Percentiles rank a stretch among this genome's conserved stretches.
Evolutionary conservation across 2,888 invertebrate genomes (phyloP).

Genomic region (Cerastoderma edule): DNA sequence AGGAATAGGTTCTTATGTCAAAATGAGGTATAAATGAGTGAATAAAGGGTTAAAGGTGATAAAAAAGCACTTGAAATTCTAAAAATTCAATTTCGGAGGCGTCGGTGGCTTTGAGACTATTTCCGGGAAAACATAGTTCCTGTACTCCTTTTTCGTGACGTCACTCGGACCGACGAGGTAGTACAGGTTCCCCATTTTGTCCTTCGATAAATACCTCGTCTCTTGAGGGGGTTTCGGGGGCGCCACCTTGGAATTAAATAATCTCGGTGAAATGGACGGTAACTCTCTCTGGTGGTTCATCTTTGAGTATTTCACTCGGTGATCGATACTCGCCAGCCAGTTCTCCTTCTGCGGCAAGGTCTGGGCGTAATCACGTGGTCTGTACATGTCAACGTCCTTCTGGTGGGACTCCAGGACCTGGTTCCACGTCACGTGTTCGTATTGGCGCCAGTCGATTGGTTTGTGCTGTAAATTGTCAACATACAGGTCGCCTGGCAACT

Average conservation of each 20-base stretch:
- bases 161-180: constrained; percentile 53
- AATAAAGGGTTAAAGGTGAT: neutral
- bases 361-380: constrained; percentile 33
- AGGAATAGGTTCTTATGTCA: too few relatives aligned
- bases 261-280: constrained; percentile 60
- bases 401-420: constrained; percentile 53
- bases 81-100: constrained; percentile 18
- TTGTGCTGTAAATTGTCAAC: constrained; percentile 54
- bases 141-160: constrained; percentile 44
- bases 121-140: constrained; percentile 49
- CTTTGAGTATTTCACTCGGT: constrained; percentile 47
- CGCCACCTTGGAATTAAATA: constrained; percentile 45
- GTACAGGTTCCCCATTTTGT: constrained; percentile 42
- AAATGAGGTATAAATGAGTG: too few relatives aligned
- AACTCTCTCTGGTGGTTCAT: constrained; percentile 36
- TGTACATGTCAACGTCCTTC: constrained; percentile 41
- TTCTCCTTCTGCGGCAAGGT: constrained; percentile 58
- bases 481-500: constrained; percentile 53
- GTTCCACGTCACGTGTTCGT: constrained; percentile 51
- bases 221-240: constrained; percentile 34
- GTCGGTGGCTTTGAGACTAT: constrained; percentile 32
- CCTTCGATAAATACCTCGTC: constrained; percentile 43
- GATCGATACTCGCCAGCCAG: constrained; percentile 57
- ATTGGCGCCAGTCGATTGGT: constrained; percentile 45
- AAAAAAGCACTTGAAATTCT: neutral